These are phyloP conservation scores for Stegastes partitus DNA, from an alignment of 2,113 vertebrate genomes.

Conservation along the genomic window DNA sequence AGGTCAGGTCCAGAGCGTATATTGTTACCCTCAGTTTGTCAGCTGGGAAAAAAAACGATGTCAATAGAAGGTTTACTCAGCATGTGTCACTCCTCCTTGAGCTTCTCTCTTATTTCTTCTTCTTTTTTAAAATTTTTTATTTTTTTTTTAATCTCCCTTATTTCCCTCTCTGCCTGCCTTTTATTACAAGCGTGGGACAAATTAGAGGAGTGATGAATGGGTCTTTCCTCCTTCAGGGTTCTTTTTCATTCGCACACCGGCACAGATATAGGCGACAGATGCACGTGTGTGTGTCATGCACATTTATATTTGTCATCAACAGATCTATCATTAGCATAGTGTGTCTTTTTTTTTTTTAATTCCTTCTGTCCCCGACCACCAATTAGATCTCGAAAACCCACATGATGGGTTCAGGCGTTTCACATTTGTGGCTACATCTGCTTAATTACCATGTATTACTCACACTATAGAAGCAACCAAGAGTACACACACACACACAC, in stretches of 20 bases:
- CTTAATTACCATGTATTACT: constrained; percentile 67
- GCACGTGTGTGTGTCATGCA: neutral
- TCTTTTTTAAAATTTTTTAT: too few species aligned
- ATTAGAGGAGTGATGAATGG: constrained; percentile 54
- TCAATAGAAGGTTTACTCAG: neutral
- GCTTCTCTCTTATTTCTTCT: neutral
- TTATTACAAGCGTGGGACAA: constrained; percentile 39
- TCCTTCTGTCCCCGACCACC: constrained; percentile 26
- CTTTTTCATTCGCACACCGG: constrained; percentile 1
- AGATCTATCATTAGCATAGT: constrained; percentile 14
- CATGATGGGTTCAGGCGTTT: constrained; percentile 41
- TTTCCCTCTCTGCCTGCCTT: constrained; percentile 12
- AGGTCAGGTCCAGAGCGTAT: constrained; percentile 21
- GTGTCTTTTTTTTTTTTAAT: neutral
- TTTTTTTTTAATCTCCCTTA: neutral
- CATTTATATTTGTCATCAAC: neutral
- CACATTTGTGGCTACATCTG: constrained; percentile 61
- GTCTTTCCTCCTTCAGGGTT: constrained; percentile 14
- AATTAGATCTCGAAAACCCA: constrained; percentile 40
- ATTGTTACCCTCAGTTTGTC: neutral
- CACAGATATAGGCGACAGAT: constrained; percentile 19
- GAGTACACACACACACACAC: constrained; percentile 42
- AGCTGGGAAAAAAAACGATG: neutral
- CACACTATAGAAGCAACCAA: constrained; percentile 36
- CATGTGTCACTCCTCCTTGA: neutral